Evolutionary conservation across 2,797 vertebrate species (phyloP), one percentile per base, ranked within the genome.

Genomic region (Acestrorhynchus altus): DNA sequence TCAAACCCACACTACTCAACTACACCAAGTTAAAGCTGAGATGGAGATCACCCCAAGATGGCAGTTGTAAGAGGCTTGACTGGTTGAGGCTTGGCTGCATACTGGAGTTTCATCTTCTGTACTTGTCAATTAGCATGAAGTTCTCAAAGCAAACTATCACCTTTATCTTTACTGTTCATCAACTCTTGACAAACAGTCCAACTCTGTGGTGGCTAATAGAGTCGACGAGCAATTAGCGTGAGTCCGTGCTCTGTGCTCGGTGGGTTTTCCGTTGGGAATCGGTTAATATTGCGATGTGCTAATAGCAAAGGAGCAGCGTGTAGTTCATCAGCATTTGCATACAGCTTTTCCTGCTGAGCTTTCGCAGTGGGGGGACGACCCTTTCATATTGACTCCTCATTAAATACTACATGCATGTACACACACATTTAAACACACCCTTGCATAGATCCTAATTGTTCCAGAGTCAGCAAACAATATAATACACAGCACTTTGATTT

Each of bases 261-360:
- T 68, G 46, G 52, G 71, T 63, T 47, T 74, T 60, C 71, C 26
- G 63, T 22, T 88, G 92, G 82, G 87, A 91, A 80, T 90, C 90
- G 47, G 90, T 75, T 61, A 74, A 91, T 84, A 93, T 89, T 83
- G 92, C 24, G 90, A 84, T 49, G 65, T 1, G 86, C 87, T 15
- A 46, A 51, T 70, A 40, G 44, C 22, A 72, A 79, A 76, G 56
- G 65, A 31, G 35, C 9, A 15, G 16, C 22, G 59, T 28, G 71
- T 70, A 82, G 65, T 77, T 64, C 66, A 73, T 74, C 44, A 18
- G 46, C 39, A 68, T 61, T 74, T 64, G 47, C 69, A 73, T 73
- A 28, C 22, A 9, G 10, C 46, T 56, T 52, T 22, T 63, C 11
- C 20, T 22, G 10, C 46, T 20, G 60, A 59, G 70, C 13, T 46